Percentiles rank a stretch among this genome's conserved stretches.
Evolutionary conservation across 92 coral and sea anemone genomes (phyloP).

Genomic region (Chrysogorgia sp.): DNA sequence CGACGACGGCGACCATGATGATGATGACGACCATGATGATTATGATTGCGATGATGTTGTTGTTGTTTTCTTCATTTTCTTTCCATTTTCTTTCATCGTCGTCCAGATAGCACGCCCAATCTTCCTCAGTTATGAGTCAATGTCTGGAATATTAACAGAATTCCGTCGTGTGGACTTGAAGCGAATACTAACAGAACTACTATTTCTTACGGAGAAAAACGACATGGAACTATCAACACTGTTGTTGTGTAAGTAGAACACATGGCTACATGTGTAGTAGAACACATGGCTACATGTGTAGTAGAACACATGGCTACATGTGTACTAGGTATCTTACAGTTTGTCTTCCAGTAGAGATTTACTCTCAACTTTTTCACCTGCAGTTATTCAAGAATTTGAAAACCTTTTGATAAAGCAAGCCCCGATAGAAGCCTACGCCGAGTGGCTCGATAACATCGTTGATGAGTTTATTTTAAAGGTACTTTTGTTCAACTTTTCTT

Average conservation of each 20-base stretch:
- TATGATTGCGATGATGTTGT: not conserved
- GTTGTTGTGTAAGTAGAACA: constrained; percentile 70
- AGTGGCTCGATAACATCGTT: constrained; percentile 96
- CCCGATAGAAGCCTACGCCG: constrained; percentile 94
- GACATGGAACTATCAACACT: constrained; percentile 56
- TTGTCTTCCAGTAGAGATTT: not conserved
- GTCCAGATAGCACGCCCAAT: constrained; percentile 92
- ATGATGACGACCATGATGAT: not conserved
- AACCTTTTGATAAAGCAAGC: constrained; percentile 91
- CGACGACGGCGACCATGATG: not conserved
- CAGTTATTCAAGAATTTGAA: constrained; percentile 84
- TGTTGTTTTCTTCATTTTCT: not conserved
- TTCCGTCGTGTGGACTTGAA: constrained; percentile 77
- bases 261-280: constrained; percentile 51
- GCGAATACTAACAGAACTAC: constrained; percentile 69
- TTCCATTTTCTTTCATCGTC: not conserved
- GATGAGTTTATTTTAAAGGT: constrained; percentile 81
- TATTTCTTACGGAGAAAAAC: constrained; percentile 69
- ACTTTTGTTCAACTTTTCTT: not conserved
- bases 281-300: constrained; percentile 10
- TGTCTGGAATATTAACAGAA: constrained; percentile 87
- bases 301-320: constrained; percentile 37
- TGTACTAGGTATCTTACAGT: not conserved
- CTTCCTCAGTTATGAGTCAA: constrained; percentile 90
- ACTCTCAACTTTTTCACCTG: not conserved